Base-by-base conservation (phyloP, 2,888 invertebrate genomes). In the Drosophila gaucha region DNA sequence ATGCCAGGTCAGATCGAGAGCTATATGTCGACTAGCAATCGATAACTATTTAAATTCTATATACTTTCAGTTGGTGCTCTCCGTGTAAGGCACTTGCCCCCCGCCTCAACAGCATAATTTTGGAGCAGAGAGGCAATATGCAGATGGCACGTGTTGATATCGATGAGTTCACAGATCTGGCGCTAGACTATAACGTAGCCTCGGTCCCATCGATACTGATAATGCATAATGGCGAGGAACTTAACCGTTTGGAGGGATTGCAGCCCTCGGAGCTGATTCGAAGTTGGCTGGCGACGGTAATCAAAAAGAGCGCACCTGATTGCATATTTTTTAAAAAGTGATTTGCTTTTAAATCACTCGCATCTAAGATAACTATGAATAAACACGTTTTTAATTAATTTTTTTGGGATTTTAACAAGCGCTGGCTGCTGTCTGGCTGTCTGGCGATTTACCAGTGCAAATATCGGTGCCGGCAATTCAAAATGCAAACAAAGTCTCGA, bases 101-200 rank as follows among this genome's bases (percentile, higher is more conserved):
- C 1, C 94, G 98, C 30, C 92, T 99, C 58, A 98, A 98, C 91
- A 94, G 95, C 20, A 94, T 97, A 5, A 94, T 98, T 56, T 95
- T 95, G 2, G 96, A 96, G 88, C 94, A 94, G 66, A 94, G 95
- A 69, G 97, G 97, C 5, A 95, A 96, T 91, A 94, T 98, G 43
- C 92, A 95, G 44, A 91, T 99, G 59, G 98, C 98, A 1, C 98
- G 98, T 92, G 97, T 99, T 26, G 98, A 99, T 90, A 97, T 98
- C 77, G 98, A 98, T 92, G 96, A 97, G 86, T 94, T 96, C 83
- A 95, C 96, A 28, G 98, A 98, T 80, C 92, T 98, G 35, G 98
- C 98, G 14, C 93, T 96, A 73, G 95, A 96, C 90, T 97, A 96
- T 90, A 95, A 96, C 88, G 96, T 98, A 14, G 94, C 94, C 54